These are phyloP conservation scores for Phrynosoma blainvillii DNA, from an alignment of 2,113 vertebrate genomes.

Conservation along the genomic window DNA sequence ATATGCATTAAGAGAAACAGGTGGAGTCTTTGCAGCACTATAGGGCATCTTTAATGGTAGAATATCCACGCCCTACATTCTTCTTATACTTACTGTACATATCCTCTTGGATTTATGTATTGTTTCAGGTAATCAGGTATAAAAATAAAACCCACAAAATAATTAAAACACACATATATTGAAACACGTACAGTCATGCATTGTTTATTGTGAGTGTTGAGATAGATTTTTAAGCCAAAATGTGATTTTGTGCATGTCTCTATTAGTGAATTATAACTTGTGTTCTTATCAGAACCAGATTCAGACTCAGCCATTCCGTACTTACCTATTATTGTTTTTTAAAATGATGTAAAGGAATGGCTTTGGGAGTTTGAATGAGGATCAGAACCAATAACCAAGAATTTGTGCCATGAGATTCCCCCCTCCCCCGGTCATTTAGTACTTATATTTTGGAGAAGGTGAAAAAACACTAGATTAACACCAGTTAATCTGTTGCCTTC, in stretches of 20 bases:
- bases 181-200: neutral
- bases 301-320: neutral
- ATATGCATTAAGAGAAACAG: too few species aligned
- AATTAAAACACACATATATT: neutral
- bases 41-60: too few species aligned
- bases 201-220: neutral
- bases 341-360: neutral
- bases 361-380: neutral
- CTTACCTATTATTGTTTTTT: too few species aligned
- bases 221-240: neutral
- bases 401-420: neutral
- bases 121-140: neutral
- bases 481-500: neutral
- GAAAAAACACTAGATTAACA: neutral
- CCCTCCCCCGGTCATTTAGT: too few species aligned
- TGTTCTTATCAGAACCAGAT: neutral
- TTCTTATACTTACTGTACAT: neutral
- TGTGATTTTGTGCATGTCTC: neutral
- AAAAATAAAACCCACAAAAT: neutral
- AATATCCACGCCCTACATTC: too few species aligned
- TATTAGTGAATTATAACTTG: neutral
- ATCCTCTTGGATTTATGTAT: neutral
- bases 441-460: too few species aligned
- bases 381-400: neutral
- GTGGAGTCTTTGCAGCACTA: too few species aligned